Conservation (phyloP, 2,113 vertebrate genomes). For the Eolophus roseicapilla region DNA sequence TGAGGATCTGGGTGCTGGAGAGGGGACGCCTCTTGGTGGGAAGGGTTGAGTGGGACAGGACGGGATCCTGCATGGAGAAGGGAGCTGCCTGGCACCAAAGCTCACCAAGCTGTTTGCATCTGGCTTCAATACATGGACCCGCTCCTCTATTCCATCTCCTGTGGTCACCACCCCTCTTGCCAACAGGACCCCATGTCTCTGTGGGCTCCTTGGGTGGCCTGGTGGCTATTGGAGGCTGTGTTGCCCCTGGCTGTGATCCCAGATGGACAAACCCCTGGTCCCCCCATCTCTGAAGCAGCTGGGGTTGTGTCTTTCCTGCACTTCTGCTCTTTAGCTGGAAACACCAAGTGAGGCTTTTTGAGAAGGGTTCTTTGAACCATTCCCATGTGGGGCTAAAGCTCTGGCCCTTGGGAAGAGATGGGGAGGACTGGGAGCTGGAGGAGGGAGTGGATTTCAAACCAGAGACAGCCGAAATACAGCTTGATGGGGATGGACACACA, state of each 20-base stretch:
- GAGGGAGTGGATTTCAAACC: background rate
- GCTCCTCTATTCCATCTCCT: background rate
- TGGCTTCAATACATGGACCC: background rate
- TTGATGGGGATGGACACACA: background rate
- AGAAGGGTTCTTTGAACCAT: background rate
- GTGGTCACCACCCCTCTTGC: background rate
- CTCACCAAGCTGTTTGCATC: background rate
- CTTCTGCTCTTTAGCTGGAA: background rate
- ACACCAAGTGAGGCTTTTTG: background rate
- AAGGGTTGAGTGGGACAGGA: background rate
- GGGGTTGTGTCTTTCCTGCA: background rate
- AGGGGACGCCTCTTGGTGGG: background rate
- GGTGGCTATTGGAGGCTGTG: background rate
- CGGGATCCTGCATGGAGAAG: background rate
- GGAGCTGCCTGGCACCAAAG: background rate
- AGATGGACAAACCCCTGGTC: background rate
- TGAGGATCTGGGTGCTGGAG: background rate
- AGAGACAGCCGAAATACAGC: background rate
- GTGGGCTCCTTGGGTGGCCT: background rate
- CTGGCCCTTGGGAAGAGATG: background rate
- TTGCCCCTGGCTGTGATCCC: background rate
- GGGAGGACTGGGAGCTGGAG: background rate
- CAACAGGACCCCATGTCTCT: background rate
- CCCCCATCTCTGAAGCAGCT: background rate
- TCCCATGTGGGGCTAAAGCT: background rate